These are phyloP conservation scores for Drosophila willistoni DNA, from an alignment of 1,140 invertebrate genomes.

Conservation along the genomic window DNA sequence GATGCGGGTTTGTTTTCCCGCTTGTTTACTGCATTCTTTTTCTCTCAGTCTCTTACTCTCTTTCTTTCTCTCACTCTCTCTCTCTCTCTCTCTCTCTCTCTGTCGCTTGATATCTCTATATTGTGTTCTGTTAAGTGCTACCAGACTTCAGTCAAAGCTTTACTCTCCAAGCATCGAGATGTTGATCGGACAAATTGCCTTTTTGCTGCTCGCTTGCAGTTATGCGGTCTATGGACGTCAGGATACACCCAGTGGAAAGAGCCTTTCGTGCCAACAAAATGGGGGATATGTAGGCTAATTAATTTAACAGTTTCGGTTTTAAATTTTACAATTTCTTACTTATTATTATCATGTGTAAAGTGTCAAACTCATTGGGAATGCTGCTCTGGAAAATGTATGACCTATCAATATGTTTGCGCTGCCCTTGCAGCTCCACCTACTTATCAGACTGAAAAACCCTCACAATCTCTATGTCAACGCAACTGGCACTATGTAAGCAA, in stretches of 20 bases:
- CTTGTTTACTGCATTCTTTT: neutral
- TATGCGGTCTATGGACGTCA: constrained; percentile 19
- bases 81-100: neutral
- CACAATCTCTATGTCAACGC: neutral
- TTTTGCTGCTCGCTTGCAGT: constrained; percentile 31
- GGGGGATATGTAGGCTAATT: constrained; percentile 53
- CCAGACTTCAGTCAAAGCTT: constrained; percentile 44
- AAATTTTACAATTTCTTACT: neutral
- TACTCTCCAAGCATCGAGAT: constrained; percentile 49
- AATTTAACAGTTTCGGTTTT: neutral
- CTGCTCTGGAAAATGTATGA: constrained; percentile 73
- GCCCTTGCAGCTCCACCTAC: neutral
- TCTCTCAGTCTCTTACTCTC: neutral
- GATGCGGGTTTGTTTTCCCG: constrained; percentile 36
- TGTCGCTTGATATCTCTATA: constrained; percentile 13
- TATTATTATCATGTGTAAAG: constrained; percentile 30
- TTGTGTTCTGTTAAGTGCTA: constrained; percentile 26
- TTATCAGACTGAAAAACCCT: neutral
- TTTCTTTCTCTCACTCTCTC: neutral
- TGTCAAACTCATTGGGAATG: constrained; percentile 71
- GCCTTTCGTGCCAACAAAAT: constrained; percentile 35
- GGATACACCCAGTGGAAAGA: neutral
- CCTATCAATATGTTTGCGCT: constrained; percentile 57
- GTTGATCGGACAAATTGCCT: constrained; percentile 24
- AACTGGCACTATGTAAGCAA: neutral